phyloP scores from a whole-genome alignment of 2,113 vertebrate genomes.

The Phyllostomus discolor region DNA sequence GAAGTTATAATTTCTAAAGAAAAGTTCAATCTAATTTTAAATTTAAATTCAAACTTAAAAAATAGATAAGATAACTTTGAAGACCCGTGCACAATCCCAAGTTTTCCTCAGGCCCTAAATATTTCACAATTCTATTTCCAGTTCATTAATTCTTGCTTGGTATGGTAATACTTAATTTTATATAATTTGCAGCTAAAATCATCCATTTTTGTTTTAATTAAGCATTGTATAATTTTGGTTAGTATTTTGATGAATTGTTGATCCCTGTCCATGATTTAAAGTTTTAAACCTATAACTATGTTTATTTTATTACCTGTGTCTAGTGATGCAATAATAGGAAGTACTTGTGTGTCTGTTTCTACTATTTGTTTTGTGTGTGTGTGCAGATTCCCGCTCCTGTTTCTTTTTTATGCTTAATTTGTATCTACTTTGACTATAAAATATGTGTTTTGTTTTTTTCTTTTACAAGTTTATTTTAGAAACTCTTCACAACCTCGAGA shows the following conservation, averaged over 20 bases:
- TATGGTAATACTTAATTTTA: not conserved
- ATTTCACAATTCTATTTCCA: not conserved
- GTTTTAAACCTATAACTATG: not conserved
- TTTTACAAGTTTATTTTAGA: not conserved
- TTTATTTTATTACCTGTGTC: not conserved
- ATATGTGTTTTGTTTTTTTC: not conserved
- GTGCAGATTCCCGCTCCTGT: not conserved
- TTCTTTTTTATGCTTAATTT: not conserved
- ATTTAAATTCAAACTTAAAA: not conserved
- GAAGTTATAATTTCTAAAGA: not conserved
- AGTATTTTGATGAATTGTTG: not conserved
- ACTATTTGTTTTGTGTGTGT: not conserved
- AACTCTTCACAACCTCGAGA: not conserved
- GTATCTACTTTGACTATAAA: not conserved
- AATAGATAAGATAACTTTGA: not conserved
- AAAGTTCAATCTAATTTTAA: not conserved
- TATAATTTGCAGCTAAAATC: not conserved
- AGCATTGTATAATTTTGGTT: not conserved
- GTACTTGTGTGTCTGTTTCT: not conserved
- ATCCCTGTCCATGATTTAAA: not conserved
- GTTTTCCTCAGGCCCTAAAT: not conserved
- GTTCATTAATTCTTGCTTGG: not conserved
- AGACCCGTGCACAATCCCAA: not conserved
- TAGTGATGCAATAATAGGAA: not conserved
- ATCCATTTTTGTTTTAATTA: not conserved